Conservation (phyloP, 2,797 vertebrate genomes). For the Poecilia wingei region DNA sequence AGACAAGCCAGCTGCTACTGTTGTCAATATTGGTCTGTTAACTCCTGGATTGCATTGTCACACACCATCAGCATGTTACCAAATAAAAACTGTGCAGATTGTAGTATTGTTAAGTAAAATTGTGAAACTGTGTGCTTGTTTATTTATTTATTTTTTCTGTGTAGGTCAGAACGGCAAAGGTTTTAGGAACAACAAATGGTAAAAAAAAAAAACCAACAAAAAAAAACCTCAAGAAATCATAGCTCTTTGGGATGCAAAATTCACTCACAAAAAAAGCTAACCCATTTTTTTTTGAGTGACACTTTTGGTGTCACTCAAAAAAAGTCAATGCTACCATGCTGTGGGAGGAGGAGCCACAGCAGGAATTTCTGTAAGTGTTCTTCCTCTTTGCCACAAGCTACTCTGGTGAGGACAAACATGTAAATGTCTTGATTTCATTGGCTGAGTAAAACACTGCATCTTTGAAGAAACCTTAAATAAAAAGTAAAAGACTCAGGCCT, state of each 20-base stretch:
- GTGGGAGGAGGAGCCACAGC: not conserved
- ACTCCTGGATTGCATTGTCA: not conserved
- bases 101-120: not conserved
- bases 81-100: conserved; percentile 4
- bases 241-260: not conserved
- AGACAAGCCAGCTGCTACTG: conserved; percentile 11
- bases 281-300: no score
- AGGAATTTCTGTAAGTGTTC: not conserved
- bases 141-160: not conserved
- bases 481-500: not conserved
- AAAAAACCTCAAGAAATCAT: not conserved
- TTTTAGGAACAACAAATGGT: not conserved
- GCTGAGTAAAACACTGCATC: not conserved
- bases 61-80: conserved; percentile 11
- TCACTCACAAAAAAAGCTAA: not conserved
- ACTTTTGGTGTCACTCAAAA: no score
- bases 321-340: not conserved
- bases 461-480: not conserved
- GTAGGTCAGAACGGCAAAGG: not conserved
- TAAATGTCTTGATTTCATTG: not conserved
- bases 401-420: not conserved
- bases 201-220: no score
- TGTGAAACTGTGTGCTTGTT: not conserved
- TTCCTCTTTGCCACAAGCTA: not conserved
- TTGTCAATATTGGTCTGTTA: conserved; percentile 19